Base-by-base conservation (phyloP, 1,140 invertebrate genomes). In the Heliconius nattereri region DNA sequence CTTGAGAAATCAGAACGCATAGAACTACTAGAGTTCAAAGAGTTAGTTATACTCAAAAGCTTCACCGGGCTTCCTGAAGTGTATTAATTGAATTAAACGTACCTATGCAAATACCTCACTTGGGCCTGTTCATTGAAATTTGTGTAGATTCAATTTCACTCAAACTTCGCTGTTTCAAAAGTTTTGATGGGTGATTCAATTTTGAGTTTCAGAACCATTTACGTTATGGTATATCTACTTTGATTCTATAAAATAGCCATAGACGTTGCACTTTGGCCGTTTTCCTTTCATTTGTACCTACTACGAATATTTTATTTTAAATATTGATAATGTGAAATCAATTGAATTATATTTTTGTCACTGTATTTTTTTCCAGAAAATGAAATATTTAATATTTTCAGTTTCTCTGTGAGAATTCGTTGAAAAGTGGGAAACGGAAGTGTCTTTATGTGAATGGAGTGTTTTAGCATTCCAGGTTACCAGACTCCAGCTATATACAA, bases 141-240 rank as follows among this genome's bases (percentile, higher is more conserved):
- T 72, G 71, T 72, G 71, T n/a, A 72, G n/a, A 72, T 72, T 72
- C 71, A n/a, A 72, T 72, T 72, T 72, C n/a, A 13, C 20, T 72
- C 7, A 20, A 71, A 19, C 19, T 71, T 71, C 29, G 16, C 26
- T 23, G 54, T 26, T 66, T 66, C 23, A 0, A 66, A 66, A 66
- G 60, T 66, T 29, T 66, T 66, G 60, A 29, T 66, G 26, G 26
- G 13, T 66, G 60, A 66, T 66, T 26, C 26, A 29, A n/a, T 66
- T 66, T 26, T 66, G 3, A 13, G 26, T 66, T 66, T 26, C 11
- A 19, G 6, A n/a, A 66, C 26, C 11, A 66, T 29, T 29, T 66
- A n/a, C 57, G 2, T 26, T 66, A 66, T 66, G 20, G 54, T 0
- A n/a, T 23, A 11, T 66, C 3, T 66, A 66, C 5, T 26, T 7